Base-by-base conservation (phyloP, 2,888 invertebrate species). In the Meteorus colon region DNA sequence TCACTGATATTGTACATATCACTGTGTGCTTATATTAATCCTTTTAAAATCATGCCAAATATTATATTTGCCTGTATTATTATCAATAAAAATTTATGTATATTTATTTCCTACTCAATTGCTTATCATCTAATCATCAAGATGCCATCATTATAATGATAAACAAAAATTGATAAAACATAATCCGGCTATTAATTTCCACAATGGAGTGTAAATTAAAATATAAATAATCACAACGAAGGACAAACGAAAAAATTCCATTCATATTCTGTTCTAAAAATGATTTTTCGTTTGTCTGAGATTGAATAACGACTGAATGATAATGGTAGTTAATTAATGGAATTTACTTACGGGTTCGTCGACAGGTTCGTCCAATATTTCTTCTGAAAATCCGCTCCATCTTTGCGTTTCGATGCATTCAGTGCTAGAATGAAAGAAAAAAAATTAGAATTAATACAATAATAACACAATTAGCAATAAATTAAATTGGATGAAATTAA, bases 361-460 rank as follows among this genome's bases (percentile, higher is more conserved):
- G 78, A 86, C 86, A 41, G 86, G 86, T 63, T 86, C 86, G 71
- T 86, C 86, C 70, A 86, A 79, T 14, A 87, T 81, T 77, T 87
- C 86, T 62, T 85, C 84, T 29, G 80, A 81, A 76, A 82, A 84
- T 55, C 80, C 82, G 68, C 82, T 83, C 80, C 83, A 82, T 79
- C 83, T 81, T 65, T 82, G 81, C 4, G 83, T 77, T 72, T 85
- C 84, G 10, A 78, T 65, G 1, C 60, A 71, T 78, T 83, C 81
- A 51, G 79, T 79, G 60, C 85, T 85, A 79, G 2, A 82, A 82
- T 66, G 14, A 34, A 29, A 37, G 6, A 66, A 70, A 34, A 70
- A 34, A 34, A 19, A 3, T 48, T 8, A 31, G 16, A 68, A 8
- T 51, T 48, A 24, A 31, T 24, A 24, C 19, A 48, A 48, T 51